Conservation (phyloP, 2,797 vertebrate species). For the Taenioides sp. region DNA sequence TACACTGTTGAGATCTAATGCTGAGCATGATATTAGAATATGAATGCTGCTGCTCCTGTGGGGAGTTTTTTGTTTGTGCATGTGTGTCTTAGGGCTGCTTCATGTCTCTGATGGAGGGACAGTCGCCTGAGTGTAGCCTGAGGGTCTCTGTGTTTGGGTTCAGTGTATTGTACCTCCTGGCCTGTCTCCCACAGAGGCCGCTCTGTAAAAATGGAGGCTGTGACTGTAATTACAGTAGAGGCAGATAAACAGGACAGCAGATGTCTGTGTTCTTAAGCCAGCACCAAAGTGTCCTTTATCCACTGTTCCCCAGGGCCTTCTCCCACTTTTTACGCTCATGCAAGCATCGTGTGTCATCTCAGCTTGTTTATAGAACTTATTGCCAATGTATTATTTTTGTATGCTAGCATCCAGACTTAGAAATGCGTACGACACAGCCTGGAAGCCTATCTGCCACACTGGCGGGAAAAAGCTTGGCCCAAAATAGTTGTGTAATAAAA, state of each 20-base stretch:
- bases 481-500: slow-evolving; percentile 14
- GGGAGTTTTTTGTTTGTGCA: slow-evolving; percentile 6
- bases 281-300: slow-evolving; percentile 61
- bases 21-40: too few species aligned
- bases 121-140: slow-evolving; percentile 38
- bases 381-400: slow-evolving; percentile 7
- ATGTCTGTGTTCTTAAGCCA: slow-evolving; percentile 60
- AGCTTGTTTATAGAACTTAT: slow-evolving; percentile 16
- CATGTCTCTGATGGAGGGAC: slow-evolving; percentile 53
- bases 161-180: slow-evolving; percentile 25
- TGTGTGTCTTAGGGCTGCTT: slow-evolving; percentile 30
- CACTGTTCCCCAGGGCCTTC: slow-evolving; percentile 40
- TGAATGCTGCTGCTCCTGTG: background rate
- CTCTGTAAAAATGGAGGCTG: slow-evolving; percentile 59
- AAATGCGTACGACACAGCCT: slow-evolving; percentile 9
- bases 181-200: slow-evolving; percentile 55
- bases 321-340: slow-evolving; percentile 7
- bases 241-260: slow-evolving; percentile 60
- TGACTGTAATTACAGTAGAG: slow-evolving; percentile 59
- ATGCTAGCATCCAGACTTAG: slow-evolving; percentile 11
- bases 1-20: background rate
- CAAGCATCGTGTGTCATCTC: slow-evolving; percentile 19
- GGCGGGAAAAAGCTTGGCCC: slow-evolving; percentile 10
- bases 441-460: slow-evolving; percentile 11
- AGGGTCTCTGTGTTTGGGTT: slow-evolving; percentile 24